Conservation (phyloP, 2,888 invertebrate genomes). For the Drosophila prostipennis region DNA sequence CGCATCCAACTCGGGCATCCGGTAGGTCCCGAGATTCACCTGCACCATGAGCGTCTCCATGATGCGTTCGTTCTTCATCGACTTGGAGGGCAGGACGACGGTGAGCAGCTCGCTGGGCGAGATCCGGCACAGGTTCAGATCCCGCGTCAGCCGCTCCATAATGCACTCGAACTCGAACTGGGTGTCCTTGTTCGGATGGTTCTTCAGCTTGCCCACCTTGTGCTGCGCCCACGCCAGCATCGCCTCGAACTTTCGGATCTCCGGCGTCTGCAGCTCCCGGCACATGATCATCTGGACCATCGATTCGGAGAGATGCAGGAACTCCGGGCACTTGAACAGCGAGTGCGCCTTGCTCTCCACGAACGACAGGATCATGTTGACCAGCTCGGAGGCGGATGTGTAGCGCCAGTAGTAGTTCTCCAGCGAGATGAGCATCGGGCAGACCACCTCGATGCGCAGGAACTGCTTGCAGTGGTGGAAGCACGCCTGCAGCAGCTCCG, state of each 20-base stretch:
- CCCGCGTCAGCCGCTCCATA: conserved; percentile 95
- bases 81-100: conserved; percentile 96
- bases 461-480: conserved; percentile 98
- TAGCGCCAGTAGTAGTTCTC: conserved; percentile 98
- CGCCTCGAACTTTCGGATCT: conserved; percentile 95
- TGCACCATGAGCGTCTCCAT: conserved; percentile 96
- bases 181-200: conserved; percentile 92
- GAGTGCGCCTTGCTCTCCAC: conserved; percentile 94
- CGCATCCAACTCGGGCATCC: conserved; percentile 95
- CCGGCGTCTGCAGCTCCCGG: conserved; percentile 94
- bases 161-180: conserved; percentile 96
- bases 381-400: conserved; percentile 95
- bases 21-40: conserved; percentile 96
- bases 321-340: conserved; percentile 93
- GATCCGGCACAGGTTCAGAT: conserved; percentile 94
- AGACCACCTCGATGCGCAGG: conserved; percentile 95
- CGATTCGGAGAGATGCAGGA: conserved; percentile 94
- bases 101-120: conserved; percentile 96
- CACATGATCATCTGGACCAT: conserved; percentile 98
- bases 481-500: conserved; percentile 96
- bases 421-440: conserved; percentile 95
- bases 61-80: conserved; percentile 95
- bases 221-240: conserved; percentile 96
- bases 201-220: conserved; percentile 89
- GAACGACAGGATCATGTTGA: conserved; percentile 96